Conservation (phyloP, 2,797 vertebrate species). For the Denticeps clupeoides region DNA sequence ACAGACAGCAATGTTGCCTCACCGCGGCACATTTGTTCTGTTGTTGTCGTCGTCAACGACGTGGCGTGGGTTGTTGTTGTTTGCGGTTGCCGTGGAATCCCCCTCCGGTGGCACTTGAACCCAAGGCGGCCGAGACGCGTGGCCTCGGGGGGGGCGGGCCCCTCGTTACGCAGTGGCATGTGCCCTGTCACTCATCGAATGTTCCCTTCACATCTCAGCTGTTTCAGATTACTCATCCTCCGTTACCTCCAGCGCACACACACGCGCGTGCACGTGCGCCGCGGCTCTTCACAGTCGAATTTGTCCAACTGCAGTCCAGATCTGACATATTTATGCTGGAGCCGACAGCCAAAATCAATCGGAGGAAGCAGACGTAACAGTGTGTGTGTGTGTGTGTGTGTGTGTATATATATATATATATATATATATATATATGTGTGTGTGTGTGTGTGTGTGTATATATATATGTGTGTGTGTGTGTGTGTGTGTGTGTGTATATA, state of each 20-base stretch:
- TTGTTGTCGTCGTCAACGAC: neutral
- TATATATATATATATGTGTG: too few species aligned
- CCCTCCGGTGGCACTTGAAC: too few species aligned
- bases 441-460: too few species aligned
- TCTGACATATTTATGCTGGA: slow-evolving; percentile 1
- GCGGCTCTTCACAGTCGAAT: neutral
- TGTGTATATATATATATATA: too few species aligned
- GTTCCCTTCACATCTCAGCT: slow-evolving; percentile 50
- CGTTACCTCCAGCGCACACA: slow-evolving; percentile 37
- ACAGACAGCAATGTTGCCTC: neutral
- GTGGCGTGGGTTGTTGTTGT: neutral
- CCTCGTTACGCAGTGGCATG: slow-evolving; percentile 53
- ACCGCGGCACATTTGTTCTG: neutral
- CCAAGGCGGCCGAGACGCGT: slow-evolving; percentile 26
- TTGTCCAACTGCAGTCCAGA: neutral
- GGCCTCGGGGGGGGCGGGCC: slow-evolving; percentile 43
- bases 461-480: too few species aligned
- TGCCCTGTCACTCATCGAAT: slow-evolving; percentile 52
- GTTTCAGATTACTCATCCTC: slow-evolving; percentile 57
- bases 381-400: too few species aligned
- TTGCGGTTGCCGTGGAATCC: too few species aligned
- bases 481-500: too few species aligned
- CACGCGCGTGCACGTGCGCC: neutral
- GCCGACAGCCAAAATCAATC: neutral
- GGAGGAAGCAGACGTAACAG: neutral